A percentile compares a stretch with the other conserved stretches of the same genome.
Conservation (phyloP, 2,888 invertebrate genomes). For the Erebia aethiops region DNA sequence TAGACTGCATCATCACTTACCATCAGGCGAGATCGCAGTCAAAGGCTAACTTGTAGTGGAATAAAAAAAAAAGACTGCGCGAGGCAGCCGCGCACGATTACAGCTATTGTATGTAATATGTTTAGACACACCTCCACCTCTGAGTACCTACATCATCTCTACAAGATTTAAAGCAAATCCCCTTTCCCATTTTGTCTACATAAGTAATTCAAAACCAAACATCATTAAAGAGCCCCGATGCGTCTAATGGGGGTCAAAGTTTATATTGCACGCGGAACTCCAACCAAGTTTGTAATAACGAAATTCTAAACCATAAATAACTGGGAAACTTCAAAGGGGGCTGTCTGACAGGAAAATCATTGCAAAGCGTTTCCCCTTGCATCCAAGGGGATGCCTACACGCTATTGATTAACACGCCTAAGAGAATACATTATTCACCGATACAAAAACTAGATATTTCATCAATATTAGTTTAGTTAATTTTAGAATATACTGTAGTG, state of each 20-base stretch:
- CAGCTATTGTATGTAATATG: too few relatives aligned
- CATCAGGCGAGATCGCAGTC: too few relatives aligned
- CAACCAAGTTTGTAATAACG: constrained; percentile 46
- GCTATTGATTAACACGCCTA: neutral
- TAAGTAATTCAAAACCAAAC: constrained; percentile 31
- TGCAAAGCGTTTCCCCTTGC: constrained; percentile 38
- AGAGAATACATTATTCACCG: neutral
- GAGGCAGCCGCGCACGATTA: too few relatives aligned
- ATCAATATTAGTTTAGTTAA: too few relatives aligned
- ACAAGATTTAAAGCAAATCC: neutral
- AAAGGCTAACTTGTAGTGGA: too few relatives aligned
- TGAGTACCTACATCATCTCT: too few relatives aligned
- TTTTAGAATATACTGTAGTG: too few relatives aligned
- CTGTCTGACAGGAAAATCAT: constrained; percentile 39
- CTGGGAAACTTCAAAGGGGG: constrained; percentile 47
- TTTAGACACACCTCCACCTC: too few relatives aligned
- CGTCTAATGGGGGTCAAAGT: constrained; percentile 30
- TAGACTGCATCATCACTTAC: too few relatives aligned
- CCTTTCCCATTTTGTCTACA: constrained; percentile 12
- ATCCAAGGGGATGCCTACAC: constrained; percentile 25
- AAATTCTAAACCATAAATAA: constrained; percentile 56
- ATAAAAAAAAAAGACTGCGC: too few relatives aligned
- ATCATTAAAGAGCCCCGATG: constrained; percentile 34
- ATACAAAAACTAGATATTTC: too few relatives aligned
- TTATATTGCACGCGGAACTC: constrained; percentile 36